phyloP scores from a whole-genome alignment of 2,888 invertebrate species.

The Troides helena region DNA sequence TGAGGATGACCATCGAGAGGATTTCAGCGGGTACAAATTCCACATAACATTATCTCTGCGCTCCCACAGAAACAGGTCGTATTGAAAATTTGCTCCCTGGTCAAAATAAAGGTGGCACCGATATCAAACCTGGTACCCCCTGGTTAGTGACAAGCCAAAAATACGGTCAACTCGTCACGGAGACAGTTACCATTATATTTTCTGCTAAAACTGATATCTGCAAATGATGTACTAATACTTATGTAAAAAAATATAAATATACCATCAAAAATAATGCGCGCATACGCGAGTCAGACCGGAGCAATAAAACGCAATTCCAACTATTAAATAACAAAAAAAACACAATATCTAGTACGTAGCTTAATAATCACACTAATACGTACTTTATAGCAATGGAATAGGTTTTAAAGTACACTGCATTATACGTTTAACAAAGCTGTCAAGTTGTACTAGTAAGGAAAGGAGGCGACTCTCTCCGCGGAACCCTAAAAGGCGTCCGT shows the following conservation, averaged over 20 bases:
- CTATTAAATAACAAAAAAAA: neutral
- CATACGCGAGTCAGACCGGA: neutral
- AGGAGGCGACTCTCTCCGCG: conserved; percentile 24
- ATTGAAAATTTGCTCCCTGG: too few relatives aligned
- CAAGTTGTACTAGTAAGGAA: conserved; percentile 8
- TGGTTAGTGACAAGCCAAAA: too few relatives aligned
- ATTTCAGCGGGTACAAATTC: too few relatives aligned
- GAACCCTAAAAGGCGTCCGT: conserved; percentile 20
- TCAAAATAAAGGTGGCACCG: too few relatives aligned
- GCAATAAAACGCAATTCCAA: neutral
- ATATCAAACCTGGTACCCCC: too few relatives aligned
- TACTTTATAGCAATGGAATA: neutral
- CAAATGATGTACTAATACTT: neutral
- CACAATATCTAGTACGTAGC: neutral
- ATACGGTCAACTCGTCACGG: too few relatives aligned
- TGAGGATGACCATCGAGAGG: too few relatives aligned
- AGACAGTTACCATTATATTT: too few relatives aligned
- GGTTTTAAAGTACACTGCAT: neutral
- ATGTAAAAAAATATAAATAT: neutral
- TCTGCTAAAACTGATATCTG: too few relatives aligned
- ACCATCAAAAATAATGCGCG: neutral
- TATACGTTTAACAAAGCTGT: neutral
- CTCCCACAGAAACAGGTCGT: too few relatives aligned
- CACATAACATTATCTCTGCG: too few relatives aligned
- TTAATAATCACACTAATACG: neutral